A percentile compares a stretch with the other conserved stretches of the same genome.
Evolutionary conservation across 1,140 invertebrate genomes (phyloP).

Genomic region (Hylyphantes graminicola): DNA sequence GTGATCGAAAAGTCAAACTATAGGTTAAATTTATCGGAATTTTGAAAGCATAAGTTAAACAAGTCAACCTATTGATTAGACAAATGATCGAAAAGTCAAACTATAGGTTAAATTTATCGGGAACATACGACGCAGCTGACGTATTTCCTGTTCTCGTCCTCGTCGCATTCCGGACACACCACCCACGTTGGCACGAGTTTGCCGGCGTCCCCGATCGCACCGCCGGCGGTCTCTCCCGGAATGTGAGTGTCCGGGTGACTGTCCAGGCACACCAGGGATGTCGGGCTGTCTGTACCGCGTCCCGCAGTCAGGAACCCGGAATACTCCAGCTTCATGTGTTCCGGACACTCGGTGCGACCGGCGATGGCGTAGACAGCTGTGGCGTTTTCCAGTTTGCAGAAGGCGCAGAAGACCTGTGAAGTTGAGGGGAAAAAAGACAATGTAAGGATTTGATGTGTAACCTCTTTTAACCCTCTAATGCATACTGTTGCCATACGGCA

Average conservation of each 20-base stretch:
- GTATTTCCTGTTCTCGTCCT: constrained; percentile 10
- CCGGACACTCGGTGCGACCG: constrained; percentile 7
- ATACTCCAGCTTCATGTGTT: constrained; percentile 10
- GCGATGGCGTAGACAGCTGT: constrained; percentile 3
- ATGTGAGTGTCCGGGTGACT: not conserved
- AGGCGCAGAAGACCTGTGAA: not conserved
- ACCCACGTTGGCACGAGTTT: not conserved
- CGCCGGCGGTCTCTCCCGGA: not conserved
- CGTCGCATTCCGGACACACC: not conserved
- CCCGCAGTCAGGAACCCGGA: not conserved
- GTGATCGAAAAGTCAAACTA: too few relatives aligned
- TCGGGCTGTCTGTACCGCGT: not conserved
- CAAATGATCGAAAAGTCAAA: too few relatives aligned
- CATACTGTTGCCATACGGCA: too few relatives aligned
- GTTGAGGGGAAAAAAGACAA: too few relatives aligned
- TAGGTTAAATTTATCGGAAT: too few relatives aligned
- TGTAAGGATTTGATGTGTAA: too few relatives aligned
- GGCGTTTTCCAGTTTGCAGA: constrained; percentile 17
- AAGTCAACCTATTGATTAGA: too few relatives aligned
- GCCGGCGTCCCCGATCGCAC: not conserved
- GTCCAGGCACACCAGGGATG: constrained; percentile 7
- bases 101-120: not conserved
- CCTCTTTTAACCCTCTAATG: too few relatives aligned
- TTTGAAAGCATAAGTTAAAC: too few relatives aligned
- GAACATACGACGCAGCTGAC: constrained; percentile 30